Base-by-base conservation (phyloP, 2,888 invertebrate genomes). In the Palloptera scutellata region DNA sequence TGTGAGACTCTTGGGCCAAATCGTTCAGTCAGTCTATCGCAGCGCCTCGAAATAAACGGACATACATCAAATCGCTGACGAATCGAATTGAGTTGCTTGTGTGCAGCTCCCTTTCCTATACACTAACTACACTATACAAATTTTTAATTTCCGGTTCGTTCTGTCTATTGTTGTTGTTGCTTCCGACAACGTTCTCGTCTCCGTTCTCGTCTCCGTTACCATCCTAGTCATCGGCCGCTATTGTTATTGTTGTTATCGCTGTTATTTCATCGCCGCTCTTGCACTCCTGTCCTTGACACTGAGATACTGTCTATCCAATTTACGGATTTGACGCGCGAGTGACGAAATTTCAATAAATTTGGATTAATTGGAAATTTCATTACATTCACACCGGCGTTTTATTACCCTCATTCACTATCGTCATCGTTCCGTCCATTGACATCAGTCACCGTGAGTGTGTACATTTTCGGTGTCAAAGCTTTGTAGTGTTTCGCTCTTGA, bases 91-190 rank as follows among this genome's bases (percentile, higher is more conserved):
- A 48, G 15, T 15, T 62, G 57, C 65, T 64, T 60, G 67, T 71
- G 70, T 69, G 73, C 71, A 63, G 55, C 57, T 66, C 66, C 69
- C 70, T 70, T 70, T 69, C 69, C 57, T 54, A 51, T 55, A 68
- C 60, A 48, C 48, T 48, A 48, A 48, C 48, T n/a, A 48, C 51
- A 48, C 51, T 54, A 17, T 20, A 54, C 64, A 61, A 65, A 48
- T 72, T 72, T 72, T 73, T 71, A 72, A 73, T 74, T 71, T 74
- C 74, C 74, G 73, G 72, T 70, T 64, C 70, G 62, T 43, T 69
- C 63, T 66, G 13, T 55, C 20, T 61, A 61, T 54, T 67, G 54
- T 66, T 62, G 53, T 51, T 64, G 62, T 17, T 52, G 52, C 15
- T 61, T n/a, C 11, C 19, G 12, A 15, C 13, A 52, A 10, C 51